Evolutionary conservation across 2,113 vertebrate species (phyloP).

Genomic region (Zosterops lateralis): DNA sequence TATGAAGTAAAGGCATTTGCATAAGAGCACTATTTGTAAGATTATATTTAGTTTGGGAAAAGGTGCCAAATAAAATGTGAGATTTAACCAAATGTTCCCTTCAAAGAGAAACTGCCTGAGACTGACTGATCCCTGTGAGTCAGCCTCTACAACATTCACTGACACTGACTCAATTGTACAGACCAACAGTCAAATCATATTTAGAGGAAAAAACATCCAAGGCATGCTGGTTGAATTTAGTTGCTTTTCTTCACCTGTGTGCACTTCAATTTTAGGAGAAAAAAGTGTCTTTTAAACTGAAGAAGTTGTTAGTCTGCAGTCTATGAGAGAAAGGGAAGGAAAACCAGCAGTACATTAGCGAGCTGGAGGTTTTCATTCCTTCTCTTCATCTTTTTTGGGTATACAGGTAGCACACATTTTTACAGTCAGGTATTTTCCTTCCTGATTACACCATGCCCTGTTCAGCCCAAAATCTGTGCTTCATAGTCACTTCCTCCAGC

Average conservation of each 20-base stretch:
- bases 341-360: rapidly evolving
- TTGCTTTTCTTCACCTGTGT: not conserved
- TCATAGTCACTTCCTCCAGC: not conserved
- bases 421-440: not conserved
- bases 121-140: not conserved
- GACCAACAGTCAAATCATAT: not conserved
- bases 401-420: not conserved
- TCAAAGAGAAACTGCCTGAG: not conserved
- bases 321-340: not conserved
- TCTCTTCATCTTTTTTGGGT: not conserved
- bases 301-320: not conserved
- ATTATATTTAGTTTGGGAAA: not conserved
- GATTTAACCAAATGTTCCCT: not conserved
- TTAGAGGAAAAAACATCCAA: not conserved
- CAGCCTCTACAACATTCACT: not conserved
- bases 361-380: not conserved
- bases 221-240: not conserved
- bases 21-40: not conserved
- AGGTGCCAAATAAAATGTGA: not conserved
- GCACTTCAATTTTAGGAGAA: not conserved
- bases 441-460: not conserved
- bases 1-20: not conserved
- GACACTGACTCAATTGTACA: not conserved
- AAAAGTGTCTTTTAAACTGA: not conserved
- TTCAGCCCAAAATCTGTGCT: not conserved